A percentile compares a stretch with the other conserved stretches of the same genome.
phyloP scores from a whole-genome alignment of 92 coral and sea anemone species.

The Montipora capitata region DNA sequence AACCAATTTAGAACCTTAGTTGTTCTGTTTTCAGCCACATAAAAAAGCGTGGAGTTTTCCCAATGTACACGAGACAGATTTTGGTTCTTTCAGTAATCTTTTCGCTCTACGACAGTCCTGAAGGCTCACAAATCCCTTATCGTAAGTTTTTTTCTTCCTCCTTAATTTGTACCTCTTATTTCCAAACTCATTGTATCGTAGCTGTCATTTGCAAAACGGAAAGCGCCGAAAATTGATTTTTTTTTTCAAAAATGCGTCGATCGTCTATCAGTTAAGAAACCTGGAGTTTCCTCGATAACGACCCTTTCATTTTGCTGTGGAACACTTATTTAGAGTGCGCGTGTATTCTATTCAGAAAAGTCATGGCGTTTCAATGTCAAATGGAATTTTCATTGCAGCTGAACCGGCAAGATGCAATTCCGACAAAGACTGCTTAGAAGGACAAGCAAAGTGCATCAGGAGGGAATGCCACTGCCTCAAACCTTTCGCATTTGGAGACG shows the following conservation, averaged over 20 bases:
- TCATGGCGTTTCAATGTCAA: no score
- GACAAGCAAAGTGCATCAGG: slow-evolving; percentile 29
- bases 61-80: neutral
- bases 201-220: neutral
- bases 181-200: neutral
- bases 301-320: no score
- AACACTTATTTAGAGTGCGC: no score
- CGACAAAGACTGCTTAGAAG: slow-evolving; percentile 31
- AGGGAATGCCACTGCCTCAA: slow-evolving; percentile 26
- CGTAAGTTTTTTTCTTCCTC: slow-evolving; percentile 1
- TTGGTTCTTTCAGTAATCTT: neutral
- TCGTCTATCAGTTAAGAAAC: no score
- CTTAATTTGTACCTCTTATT: neutral
- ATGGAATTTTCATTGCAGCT: slow-evolving; percentile 3
- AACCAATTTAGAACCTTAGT: neutral
- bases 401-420: slow-evolving; percentile 40
- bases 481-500: slow-evolving; percentile 3
- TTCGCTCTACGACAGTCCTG: neutral
- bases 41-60: neutral
- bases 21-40: neutral
- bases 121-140: neutral
- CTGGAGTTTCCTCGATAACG: no score
- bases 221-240: neutral
- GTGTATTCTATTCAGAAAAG: no score
- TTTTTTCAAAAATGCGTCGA: no score